phyloP scores from a whole-genome alignment of 2,113 vertebrate genomes.

The Myodes glareolus region DNA sequence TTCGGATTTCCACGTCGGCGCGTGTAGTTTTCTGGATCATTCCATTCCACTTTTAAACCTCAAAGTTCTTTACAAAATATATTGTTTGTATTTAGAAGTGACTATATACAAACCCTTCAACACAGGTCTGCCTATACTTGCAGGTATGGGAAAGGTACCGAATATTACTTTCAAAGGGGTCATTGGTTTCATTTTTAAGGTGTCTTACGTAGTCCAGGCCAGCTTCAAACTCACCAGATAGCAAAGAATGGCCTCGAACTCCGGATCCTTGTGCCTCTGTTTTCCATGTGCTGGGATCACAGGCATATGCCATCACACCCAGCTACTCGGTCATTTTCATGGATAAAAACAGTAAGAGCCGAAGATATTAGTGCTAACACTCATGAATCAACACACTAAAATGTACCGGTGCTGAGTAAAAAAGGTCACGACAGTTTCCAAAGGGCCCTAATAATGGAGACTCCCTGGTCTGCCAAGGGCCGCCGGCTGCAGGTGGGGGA shows the following conservation, averaged over 20 bases:
- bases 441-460: conserved; percentile 47
- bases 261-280: not conserved
- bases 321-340: conserved; percentile 23
- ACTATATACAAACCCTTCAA: not conserved
- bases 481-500: not conserved
- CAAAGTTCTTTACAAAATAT: conserved; percentile 41
- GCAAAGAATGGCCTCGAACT: not conserved
- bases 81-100: not conserved
- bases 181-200: not conserved
- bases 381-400: conserved; percentile 42
- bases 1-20: not conserved
- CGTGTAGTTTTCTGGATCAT: conserved; percentile 7
- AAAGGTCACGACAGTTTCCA: conserved; percentile 45
- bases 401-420: conserved; percentile 55
- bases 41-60: conserved; percentile 9
- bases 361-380: conserved; percentile 2
- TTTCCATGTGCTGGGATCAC: not conserved
- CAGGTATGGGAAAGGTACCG: not conserved
- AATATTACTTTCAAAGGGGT: conserved; percentile 46
- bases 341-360: conserved; percentile 54
- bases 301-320: not conserved
- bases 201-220: not conserved
- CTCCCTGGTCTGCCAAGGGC: not conserved
- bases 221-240: not conserved
- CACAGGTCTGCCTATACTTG: not conserved